Conservation (phyloP, 2,888 invertebrate genomes). For the Chrysolina haemoptera region DNA sequence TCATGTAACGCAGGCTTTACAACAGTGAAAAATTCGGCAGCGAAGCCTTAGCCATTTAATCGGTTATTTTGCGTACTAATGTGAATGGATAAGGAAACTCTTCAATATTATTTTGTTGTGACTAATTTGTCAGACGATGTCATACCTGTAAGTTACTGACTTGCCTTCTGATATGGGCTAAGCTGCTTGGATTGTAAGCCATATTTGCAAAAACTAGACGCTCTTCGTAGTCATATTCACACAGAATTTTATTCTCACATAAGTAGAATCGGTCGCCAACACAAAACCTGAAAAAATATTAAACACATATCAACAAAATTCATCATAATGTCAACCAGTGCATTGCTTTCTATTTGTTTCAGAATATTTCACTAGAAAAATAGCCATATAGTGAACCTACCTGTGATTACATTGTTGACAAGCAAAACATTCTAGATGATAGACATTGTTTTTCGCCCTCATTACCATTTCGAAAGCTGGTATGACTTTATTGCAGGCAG, state of each 20-base stretch:
- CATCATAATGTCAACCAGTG: background rate
- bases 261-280: conserved; percentile 94
- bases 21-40: too few relatives aligned
- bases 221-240: conserved; percentile 96
- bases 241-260: conserved; percentile 94
- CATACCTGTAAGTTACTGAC: conserved; percentile 76
- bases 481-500: conserved; percentile 93
- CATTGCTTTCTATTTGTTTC: too few relatives aligned
- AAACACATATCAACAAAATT: background rate
- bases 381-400: conserved; percentile 70
- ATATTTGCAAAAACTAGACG: conserved; percentile 91
- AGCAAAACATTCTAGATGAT: conserved; percentile 95
- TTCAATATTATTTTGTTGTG: too few relatives aligned
- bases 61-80: too few relatives aligned
- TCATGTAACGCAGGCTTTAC: too few relatives aligned
- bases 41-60: too few relatives aligned
- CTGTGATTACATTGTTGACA: conserved; percentile 96
- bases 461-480: conserved; percentile 97
- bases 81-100: too few relatives aligned
- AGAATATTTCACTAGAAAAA: background rate
- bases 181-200: conserved; percentile 88
- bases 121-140: conserved; percentile 24
- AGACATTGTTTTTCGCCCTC: conserved; percentile 92
- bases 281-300: conserved; percentile 82
- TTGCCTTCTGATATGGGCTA: conserved; percentile 89